A percentile compares a stretch with the other conserved stretches of the same genome.
Evolutionary conservation across 2,797 vertebrate genomes (phyloP).

Genomic region (Brotula barbata): DNA sequence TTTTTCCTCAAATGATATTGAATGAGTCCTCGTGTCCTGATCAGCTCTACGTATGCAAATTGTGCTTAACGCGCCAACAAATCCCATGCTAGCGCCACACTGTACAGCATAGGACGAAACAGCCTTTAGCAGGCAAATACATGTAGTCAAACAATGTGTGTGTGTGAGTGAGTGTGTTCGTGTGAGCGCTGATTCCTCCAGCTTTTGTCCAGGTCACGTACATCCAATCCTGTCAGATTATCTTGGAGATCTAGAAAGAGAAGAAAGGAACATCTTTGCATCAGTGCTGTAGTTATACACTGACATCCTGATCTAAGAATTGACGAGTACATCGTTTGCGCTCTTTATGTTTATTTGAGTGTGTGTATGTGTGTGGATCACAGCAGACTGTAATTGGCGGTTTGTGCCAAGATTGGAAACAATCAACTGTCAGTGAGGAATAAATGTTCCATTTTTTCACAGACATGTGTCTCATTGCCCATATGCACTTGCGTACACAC

Average conservation of each 20-base stretch:
- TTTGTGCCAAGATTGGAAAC: not conserved
- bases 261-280: slow-evolving; percentile 62
- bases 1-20: no score
- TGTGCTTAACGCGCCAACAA: not conserved
- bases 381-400: not conserved
- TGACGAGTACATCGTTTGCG: slow-evolving; percentile 64
- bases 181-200: no score
- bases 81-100: no score
- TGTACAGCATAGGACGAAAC: no score
- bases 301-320: slow-evolving; percentile 53
- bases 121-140: not conserved
- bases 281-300: slow-evolving; percentile 66
- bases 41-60: not conserved
- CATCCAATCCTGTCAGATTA: slow-evolving; percentile 64
- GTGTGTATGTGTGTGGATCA: not conserved
- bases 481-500: slow-evolving; percentile 8
- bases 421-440: not conserved
- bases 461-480: not conserved
- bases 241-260: slow-evolving; percentile 56
- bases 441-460: not conserved
- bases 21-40: not conserved
- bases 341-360: not conserved
- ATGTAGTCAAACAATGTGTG: no score
- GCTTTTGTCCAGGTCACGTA: slow-evolving; percentile 67
- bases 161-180: no score